Evolutionary conservation across 2,888 invertebrate genomes (phyloP).

Genomic region (Zele albiditarsus): DNA sequence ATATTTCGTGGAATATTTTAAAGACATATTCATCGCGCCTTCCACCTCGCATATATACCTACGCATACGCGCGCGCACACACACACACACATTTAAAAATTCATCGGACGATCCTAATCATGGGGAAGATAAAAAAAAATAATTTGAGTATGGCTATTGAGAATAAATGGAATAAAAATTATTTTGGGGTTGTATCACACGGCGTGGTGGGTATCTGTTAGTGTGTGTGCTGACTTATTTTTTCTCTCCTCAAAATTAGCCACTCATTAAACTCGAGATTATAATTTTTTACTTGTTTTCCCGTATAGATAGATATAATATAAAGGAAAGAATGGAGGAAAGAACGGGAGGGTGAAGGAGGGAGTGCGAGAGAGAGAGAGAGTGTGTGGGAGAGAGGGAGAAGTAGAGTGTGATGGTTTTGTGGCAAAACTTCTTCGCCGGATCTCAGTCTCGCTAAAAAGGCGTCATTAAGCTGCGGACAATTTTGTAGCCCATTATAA

Average conservation of each 20-base stretch:
- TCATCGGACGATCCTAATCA: conserved; percentile 27
- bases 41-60: conserved; percentile 17
- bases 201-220: not conserved
- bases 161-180: not conserved
- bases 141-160: not conserved
- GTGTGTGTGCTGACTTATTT: conserved; percentile 41
- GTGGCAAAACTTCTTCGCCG: conserved; percentile 19
- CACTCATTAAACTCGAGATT: conserved; percentile 57
- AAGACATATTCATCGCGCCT: conserved; percentile 16
- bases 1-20: conserved; percentile 13
- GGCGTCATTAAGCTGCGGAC: conserved; percentile 59
- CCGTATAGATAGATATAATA: conserved; percentile 30
- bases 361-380: too few species aligned
- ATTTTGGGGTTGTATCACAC: conserved; percentile 10
- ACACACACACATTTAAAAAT: conserved; percentile 19
- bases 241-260: conserved; percentile 60
- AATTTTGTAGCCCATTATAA: conserved; percentile 57
- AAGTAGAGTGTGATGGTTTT: conserved; percentile 8
- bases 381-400: not conserved
- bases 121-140: not conserved
- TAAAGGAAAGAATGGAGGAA: conserved; percentile 4
- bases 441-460: conserved; percentile 51
- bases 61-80: not conserved
- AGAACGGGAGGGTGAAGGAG: too few species aligned
- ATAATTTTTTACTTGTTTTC: conserved; percentile 50